These are phyloP conservation scores for Caiman crocodilus DNA, from an alignment of 2,797 vertebrate genomes.

Conservation along the genomic window DNA sequence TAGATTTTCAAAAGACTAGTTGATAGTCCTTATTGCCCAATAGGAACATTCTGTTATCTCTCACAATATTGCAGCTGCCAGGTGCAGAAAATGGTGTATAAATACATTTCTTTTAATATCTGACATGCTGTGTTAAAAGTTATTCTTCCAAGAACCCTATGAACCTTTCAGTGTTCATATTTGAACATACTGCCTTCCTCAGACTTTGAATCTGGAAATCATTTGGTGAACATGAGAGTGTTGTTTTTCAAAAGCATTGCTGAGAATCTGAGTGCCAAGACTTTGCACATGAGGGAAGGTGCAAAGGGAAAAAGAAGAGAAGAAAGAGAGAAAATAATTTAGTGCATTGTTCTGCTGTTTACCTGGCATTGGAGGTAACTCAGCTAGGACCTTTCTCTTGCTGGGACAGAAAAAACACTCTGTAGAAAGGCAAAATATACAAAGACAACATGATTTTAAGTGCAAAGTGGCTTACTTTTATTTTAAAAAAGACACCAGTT, in stretches of 20 bases:
- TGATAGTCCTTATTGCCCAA: neutral
- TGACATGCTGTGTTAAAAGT: neutral
- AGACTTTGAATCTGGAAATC: neutral
- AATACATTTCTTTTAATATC: neutral
- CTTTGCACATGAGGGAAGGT: neutral
- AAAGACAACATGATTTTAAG: neutral
- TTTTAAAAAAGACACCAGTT: neutral
- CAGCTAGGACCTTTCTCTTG: neutral
- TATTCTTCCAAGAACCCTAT: neutral
- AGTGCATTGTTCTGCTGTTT: neutral
- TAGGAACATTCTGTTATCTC: neutral
- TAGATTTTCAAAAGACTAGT: neutral
- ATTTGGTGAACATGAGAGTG: neutral
- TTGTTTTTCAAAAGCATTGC: fast-evolving
- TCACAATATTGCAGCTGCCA: neutral
- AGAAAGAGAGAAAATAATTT: neutral
- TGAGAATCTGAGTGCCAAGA: neutral
- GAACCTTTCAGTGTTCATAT: neutral
- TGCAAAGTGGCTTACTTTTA: neutral
- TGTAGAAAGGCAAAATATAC: neutral
- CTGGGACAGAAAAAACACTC: neutral
- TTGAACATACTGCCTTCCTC: neutral
- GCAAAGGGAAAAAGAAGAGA: fast-evolving
- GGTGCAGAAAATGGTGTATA: neutral
- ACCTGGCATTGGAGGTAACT: neutral